Evolutionary conservation across 2,113 vertebrate species (phyloP).

Genomic region (Leptosomus discolor): DNA sequence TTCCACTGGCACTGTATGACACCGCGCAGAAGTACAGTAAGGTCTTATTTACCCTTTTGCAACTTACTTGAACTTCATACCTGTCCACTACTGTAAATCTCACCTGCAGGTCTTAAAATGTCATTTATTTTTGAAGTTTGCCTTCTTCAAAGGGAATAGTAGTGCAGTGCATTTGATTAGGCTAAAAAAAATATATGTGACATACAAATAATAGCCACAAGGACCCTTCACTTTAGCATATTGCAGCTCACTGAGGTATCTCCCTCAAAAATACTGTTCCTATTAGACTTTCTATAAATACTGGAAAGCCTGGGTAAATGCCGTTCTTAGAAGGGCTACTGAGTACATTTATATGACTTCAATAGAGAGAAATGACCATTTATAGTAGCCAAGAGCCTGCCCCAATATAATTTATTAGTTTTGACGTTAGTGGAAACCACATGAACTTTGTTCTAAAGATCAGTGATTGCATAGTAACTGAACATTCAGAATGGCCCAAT

Average conservation of each 20-base stretch:
- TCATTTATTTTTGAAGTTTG: background rate
- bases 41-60: background rate
- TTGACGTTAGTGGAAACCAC: background rate
- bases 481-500: background rate
- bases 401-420: background rate
- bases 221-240: background rate
- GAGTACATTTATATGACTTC: background rate
- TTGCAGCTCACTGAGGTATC: background rate
- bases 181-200: background rate
- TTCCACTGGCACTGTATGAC: background rate
- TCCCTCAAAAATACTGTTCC: background rate
- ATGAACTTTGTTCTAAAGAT: background rate
- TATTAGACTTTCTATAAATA: background rate
- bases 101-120: background rate
- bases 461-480: background rate
- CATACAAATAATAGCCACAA: background rate
- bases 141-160: background rate
- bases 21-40: background rate
- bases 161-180: background rate
- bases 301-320: background rate
- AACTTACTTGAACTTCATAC: background rate
- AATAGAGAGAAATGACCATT: background rate
- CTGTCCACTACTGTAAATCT: background rate
- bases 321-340: background rate
- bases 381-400: background rate